Percentiles rank a stretch among this genome's conserved stretches.
phyloP scores from a whole-genome alignment of 2,113 vertebrate genomes.

The Cephalophus harveyi region DNA sequence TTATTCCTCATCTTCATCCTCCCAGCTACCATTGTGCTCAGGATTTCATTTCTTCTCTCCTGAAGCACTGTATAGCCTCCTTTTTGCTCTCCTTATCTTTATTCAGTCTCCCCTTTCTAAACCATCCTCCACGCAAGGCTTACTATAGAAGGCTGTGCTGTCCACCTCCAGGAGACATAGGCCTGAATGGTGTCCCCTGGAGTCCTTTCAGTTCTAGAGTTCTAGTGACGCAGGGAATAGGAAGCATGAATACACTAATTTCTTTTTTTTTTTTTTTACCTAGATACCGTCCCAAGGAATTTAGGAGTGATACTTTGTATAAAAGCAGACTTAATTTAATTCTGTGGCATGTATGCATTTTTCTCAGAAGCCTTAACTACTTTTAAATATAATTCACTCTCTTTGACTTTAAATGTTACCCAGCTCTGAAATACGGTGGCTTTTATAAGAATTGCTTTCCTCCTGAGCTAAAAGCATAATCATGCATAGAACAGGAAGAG shows the following conservation, averaged over 20 bases:
- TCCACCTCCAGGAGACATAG: not conserved
- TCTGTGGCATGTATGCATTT: not conserved
- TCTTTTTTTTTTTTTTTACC: not conserved
- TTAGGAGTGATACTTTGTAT: not conserved
- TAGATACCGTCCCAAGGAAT: not conserved
- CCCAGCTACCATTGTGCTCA: not conserved
- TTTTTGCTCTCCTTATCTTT: not conserved
- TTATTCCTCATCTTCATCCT: not conserved
- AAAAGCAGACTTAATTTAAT: slow-evolving; percentile 55
- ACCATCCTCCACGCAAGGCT: not conserved
- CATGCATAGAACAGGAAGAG: slow-evolving; percentile 22
- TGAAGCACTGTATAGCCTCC: not conserved
- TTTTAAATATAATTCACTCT: slow-evolving; percentile 54
- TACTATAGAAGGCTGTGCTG: not conserved
- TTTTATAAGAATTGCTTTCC: slow-evolving; percentile 59
- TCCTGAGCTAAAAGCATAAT: slow-evolving; percentile 38
- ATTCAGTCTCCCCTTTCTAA: not conserved
- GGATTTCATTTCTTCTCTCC: not conserved
- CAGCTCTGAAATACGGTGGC: slow-evolving; percentile 1
- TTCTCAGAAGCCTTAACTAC: slow-evolving; percentile 36
- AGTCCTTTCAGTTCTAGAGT: not conserved
- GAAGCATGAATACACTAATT: not conserved
- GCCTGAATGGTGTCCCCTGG: not conserved
- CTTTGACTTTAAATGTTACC: slow-evolving; percentile 45
- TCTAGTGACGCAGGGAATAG: not conserved